phyloP scores from a whole-genome alignment of 2,113 vertebrate genomes.

The Nesogale talazaci region DNA sequence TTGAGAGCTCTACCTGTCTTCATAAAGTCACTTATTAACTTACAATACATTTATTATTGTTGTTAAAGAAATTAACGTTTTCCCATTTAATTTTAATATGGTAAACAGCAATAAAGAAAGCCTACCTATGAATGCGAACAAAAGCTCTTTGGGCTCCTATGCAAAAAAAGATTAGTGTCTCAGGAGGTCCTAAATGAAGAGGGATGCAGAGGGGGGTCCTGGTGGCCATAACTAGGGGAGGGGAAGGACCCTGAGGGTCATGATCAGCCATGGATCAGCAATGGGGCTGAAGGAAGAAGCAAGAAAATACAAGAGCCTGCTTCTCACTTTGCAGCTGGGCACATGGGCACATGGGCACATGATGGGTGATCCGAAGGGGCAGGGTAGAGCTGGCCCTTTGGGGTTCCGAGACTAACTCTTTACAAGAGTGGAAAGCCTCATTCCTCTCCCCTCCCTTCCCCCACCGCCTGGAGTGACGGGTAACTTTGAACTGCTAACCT shows the following conservation, averaged over 20 bases:
- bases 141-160: neutral
- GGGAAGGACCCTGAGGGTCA: neutral
- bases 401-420: too few species aligned
- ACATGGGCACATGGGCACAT: neutral
- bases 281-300: rapidly evolving
- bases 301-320: neutral
- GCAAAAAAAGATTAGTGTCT: neutral
- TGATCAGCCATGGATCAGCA: neutral
- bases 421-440: too few species aligned
- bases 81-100: too few species aligned
- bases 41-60: neutral
- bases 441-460: too few species aligned
- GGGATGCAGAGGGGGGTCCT: too few species aligned
- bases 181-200: too few species aligned
- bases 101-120: too few species aligned
- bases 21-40: neutral
- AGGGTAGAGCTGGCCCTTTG: too few species aligned
- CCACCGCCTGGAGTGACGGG: too few species aligned
- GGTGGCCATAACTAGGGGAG: neutral
- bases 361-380: neutral
- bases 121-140: neutral
- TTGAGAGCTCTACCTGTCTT: neutral
- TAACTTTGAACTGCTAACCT: too few species aligned
- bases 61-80: neutral
- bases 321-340: neutral